Base-by-base conservation (phyloP, 2,888 invertebrate species). In the Scaeva pyrastri region DNA sequence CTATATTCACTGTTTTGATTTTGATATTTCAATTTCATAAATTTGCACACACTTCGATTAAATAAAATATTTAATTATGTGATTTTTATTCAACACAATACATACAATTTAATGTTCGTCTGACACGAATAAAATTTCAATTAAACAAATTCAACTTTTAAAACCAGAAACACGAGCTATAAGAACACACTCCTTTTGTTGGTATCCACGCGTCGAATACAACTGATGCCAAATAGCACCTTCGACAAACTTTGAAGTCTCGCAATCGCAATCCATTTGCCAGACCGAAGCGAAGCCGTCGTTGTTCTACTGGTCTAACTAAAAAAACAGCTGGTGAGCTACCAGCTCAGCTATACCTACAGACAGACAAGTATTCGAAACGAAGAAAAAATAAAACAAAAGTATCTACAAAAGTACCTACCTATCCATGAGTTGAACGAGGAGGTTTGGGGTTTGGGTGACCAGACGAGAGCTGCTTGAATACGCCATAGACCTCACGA, bases 231-330 rank as follows among this genome's bases (percentile, higher is more conserved):
- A 70, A 73, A 76, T 48, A 77, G 60, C 56, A 76, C 73, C 72
- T 81, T 73, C 68, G 76, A 70, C 48, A 64, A 80, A 81, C 76
- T 56, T 85, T 80, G 43, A 85, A 80, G 85, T 81, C 85, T 85
- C 85, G 76, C 52, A 50, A 56, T 52, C 21, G 21, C 56, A 16
- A 26, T 64, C 19, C 31, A 45, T 64, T 60, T 41, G 60, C 60
- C 45, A 45, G 64, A 43, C 11, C 19, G 8, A 48, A 48, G 10
- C 48, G 41, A 60, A 60, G 66, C 23, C 66, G 45, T 19, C 48
- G 19, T 66, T 52, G 52, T 60, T 60, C 39, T 80, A 85, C 80
- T 74, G 78, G 83, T 78, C 78, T 72, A 74, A 83, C 62, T 43
- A 7, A 41, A 81, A n/a, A 74, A 83, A 74, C 83, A 74, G 78